These are phyloP conservation scores for Acestrorhynchus altus DNA, from an alignment of 2,797 vertebrate genomes.

Conservation along the genomic window DNA sequence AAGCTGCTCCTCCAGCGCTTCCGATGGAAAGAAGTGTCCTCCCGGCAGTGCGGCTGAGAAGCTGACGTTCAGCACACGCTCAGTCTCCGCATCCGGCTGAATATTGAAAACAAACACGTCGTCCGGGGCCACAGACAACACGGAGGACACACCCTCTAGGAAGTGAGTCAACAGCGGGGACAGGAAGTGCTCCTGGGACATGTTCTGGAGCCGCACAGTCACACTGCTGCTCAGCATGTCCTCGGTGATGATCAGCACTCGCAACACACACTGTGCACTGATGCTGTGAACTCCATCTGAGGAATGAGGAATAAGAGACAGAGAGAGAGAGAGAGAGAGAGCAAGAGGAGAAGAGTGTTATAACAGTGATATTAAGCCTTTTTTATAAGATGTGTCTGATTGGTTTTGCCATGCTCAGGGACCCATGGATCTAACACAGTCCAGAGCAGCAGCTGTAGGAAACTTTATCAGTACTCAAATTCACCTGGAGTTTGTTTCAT, in stretches of 20 bases:
- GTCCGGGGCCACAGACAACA: slow-evolving; percentile 89
- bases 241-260: slow-evolving; percentile 96
- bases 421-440: too few relatives aligned
- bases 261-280: slow-evolving; percentile 91
- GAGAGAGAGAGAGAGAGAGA: background rate
- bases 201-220: slow-evolving; percentile 96
- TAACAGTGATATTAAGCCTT: background rate
- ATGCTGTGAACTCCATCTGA: slow-evolving; percentile 93
- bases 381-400: too few relatives aligned
- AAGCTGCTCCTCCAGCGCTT: slow-evolving; percentile 96
- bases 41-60: slow-evolving; percentile 90
- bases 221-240: slow-evolving; percentile 96
- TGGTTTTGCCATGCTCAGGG: too few relatives aligned
- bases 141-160: slow-evolving; percentile 92
- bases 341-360: background rate
- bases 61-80: slow-evolving; percentile 90
- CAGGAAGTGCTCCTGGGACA: slow-evolving; percentile 98
- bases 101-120: slow-evolving; percentile 98
- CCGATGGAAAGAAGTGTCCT: slow-evolving; percentile 91
- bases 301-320: background rate
- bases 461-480: too few relatives aligned
- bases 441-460: too few relatives aligned
- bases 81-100: slow-evolving; percentile 92
- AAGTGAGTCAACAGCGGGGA: slow-evolving; percentile 91
- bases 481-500: too few relatives aligned